These are phyloP conservation scores for Petrocephalus schoutedeni DNA, from an alignment of 2,797 vertebrate genomes.

Conservation along the genomic window DNA sequence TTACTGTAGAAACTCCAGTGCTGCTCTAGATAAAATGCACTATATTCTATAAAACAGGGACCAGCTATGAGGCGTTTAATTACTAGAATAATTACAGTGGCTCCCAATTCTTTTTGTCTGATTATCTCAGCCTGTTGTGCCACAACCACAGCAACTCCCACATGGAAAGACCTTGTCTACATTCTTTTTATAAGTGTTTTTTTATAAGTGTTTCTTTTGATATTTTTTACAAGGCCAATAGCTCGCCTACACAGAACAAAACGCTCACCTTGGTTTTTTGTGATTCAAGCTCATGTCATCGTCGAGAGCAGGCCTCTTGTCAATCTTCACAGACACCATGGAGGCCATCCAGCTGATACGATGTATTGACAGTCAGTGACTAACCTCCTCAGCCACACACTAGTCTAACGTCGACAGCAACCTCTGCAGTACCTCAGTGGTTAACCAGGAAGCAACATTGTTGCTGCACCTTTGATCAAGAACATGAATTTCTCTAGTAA, in stretches of 20 bases:
- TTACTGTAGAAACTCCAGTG: neutral
- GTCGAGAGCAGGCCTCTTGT: slow-evolving; percentile 66
- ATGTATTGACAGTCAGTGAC: slow-evolving; percentile 26
- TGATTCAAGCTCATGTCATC: slow-evolving; percentile 78
- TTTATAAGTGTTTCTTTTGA: neutral
- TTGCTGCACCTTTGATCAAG: neutral
- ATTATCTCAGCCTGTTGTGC: neutral
- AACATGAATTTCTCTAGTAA: neutral
- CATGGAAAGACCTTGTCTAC: neutral
- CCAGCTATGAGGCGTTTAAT: neutral
- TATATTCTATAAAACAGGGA: neutral
- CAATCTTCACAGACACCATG: slow-evolving; percentile 61
- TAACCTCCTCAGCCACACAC: neutral
- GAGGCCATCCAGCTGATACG: slow-evolving; percentile 69
- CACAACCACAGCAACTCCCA: neutral
- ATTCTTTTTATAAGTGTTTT: neutral
- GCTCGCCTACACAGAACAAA: neutral
- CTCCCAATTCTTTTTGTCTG: neutral
- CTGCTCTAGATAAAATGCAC: slow-evolving; percentile 21
- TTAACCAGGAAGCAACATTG: neutral
- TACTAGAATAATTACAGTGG: neutral
- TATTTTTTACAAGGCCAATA: neutral
- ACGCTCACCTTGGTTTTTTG: slow-evolving; percentile 84
- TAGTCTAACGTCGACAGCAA: neutral
- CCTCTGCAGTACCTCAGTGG: neutral